Conservation (phyloP, 2,113 vertebrate genomes). For the Syngnathus typhle region DNA sequence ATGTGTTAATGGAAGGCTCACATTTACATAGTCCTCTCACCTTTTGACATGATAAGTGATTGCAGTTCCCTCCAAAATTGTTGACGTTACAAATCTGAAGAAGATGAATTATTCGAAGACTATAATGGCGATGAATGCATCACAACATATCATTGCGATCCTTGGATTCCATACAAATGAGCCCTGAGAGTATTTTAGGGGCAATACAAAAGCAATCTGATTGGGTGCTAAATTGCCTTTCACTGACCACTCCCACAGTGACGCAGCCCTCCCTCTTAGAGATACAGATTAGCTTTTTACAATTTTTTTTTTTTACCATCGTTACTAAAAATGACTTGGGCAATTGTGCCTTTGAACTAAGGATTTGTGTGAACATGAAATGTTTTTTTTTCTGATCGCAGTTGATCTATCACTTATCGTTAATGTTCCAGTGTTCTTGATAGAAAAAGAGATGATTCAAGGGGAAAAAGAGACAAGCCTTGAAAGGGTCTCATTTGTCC, state of each 20-base stretch:
- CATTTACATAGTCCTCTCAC: neutral
- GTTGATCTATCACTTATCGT: slow-evolving; percentile 8
- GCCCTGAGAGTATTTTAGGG: neutral
- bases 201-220: neutral
- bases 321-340: no score
- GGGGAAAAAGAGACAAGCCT: slow-evolving; percentile 15
- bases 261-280: no score
- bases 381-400: neutral
- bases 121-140: neutral
- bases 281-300: no score
- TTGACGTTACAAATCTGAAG: neutral
- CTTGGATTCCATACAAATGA: neutral
- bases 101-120: neutral
- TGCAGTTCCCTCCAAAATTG: neutral
- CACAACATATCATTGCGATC: neutral
- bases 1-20: slow-evolving; percentile 3
- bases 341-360: neutral
- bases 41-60: neutral
- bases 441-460: slow-evolving; percentile 1
- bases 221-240: neutral
- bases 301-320: no score
- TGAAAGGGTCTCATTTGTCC: slow-evolving; percentile 46
- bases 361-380: neutral
- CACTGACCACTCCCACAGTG: no score
- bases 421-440: slow-evolving; percentile 26